These are phyloP conservation scores for Sesamia nonagrioides DNA, from an alignment of 1,140 invertebrate genomes.

Conservation along the genomic window DNA sequence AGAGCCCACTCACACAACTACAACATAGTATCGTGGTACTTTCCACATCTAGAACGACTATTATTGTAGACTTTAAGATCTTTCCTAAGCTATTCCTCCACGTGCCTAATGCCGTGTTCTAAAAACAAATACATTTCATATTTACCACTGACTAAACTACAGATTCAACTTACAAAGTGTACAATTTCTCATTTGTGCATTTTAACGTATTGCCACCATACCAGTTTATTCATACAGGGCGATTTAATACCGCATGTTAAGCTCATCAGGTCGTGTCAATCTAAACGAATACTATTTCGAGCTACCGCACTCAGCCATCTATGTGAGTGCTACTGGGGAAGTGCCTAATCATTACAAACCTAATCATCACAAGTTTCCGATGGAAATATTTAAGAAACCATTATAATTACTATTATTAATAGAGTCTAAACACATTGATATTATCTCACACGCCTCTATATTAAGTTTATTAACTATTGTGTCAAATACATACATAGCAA, in stretches of 20 bases:
- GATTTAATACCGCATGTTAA: slow-evolving; percentile 35
- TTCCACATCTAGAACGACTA: not conserved
- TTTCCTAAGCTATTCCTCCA: slow-evolving; percentile 8
- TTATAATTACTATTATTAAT: slow-evolving; percentile 22
- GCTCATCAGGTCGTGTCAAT: slow-evolving; percentile 47
- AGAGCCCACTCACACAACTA: not conserved
- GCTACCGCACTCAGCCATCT: slow-evolving; percentile 22
- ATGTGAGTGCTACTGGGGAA: slow-evolving; percentile 10
- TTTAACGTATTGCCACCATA: too few species aligned
- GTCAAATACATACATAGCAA: slow-evolving; percentile 50
- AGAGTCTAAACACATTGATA: slow-evolving; percentile 47
- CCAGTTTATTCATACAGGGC: slow-evolving; percentile 36
- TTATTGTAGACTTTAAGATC: not conserved
- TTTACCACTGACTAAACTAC: slow-evolving; percentile 30
- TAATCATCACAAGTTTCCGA: slow-evolving; percentile 50
- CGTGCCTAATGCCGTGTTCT: slow-evolving; percentile 16
- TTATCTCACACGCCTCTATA: slow-evolving; percentile 31
- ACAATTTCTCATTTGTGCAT: slow-evolving; percentile 9
- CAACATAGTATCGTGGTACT: not conserved
- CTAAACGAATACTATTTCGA: slow-evolving; percentile 36
- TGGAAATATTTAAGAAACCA: slow-evolving; percentile 37
- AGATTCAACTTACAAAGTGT: slow-evolving; percentile 20
- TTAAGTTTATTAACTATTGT: slow-evolving; percentile 44
- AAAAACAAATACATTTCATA: slow-evolving; percentile 19
- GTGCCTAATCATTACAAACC: slow-evolving; percentile 36